phyloP scores from a whole-genome alignment of 1,140 invertebrate genomes.

The Scaptomyza graminum region DNA sequence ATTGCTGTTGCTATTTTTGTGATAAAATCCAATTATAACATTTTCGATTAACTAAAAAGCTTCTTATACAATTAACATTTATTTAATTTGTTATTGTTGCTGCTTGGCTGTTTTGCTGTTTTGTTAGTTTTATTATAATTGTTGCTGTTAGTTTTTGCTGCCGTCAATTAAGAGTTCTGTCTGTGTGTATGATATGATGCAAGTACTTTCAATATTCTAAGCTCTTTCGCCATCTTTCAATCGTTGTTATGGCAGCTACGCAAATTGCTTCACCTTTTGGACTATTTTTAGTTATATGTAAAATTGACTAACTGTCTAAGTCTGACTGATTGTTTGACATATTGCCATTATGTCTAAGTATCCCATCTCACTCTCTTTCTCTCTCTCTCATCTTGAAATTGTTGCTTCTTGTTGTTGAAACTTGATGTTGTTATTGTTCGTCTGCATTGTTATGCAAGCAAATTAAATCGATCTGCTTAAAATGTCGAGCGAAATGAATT shows the following conservation, averaged over 20 bases:
- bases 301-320: conserved; percentile 3
- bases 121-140: conserved; percentile 20
- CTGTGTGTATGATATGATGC: too few relatives aligned
- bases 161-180: conserved; percentile 54
- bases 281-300: conserved; percentile 4
- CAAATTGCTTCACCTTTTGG: neutral
- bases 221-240: neutral
- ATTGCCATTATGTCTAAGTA: conserved; percentile 12
- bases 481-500: conserved; percentile 39
- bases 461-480: conserved; percentile 66
- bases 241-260: conserved; percentile 8
- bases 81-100: conserved; percentile 79
- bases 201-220: too few relatives aligned
- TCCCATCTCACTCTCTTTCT: neutral
- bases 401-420: neutral
- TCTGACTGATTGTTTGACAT: conserved; percentile 1
- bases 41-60: conserved; percentile 79
- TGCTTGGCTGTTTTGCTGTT: conserved; percentile 13
- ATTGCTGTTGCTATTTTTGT: neutral
- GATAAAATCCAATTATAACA: conserved; percentile 76
- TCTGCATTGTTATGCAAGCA: conserved; percentile 52
- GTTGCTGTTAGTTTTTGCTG: conserved; percentile 37
- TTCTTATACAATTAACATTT: conserved; percentile 82
- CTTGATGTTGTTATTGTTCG: neutral
- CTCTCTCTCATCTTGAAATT: neutral